Evolutionary conservation across 2,113 vertebrate species (phyloP).

Genomic region (Theristicus caerulescens): DNA sequence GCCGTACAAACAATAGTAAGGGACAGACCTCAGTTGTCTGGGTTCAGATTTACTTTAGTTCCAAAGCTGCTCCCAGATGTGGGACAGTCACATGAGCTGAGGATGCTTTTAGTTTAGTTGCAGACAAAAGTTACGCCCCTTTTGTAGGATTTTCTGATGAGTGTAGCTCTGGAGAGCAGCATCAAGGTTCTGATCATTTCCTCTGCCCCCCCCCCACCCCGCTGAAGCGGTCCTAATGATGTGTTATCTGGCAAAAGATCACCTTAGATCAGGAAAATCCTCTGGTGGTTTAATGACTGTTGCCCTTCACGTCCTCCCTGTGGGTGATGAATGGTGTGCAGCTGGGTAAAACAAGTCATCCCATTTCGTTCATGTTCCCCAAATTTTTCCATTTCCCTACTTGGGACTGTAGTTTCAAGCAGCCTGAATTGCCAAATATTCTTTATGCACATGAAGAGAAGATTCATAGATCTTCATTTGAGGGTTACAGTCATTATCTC

Average conservation of each 20-base stretch:
- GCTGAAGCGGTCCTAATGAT: background rate
- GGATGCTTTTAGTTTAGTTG: background rate
- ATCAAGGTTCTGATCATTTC: background rate
- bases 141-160: background rate
- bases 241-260: background rate
- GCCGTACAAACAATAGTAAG: background rate
- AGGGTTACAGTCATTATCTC: background rate
- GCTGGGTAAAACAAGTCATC: background rate
- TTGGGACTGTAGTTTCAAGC: background rate
- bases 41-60: background rate
- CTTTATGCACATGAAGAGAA: background rate
- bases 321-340: background rate
- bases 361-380: background rate
- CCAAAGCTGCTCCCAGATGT: background rate
- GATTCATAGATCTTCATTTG: background rate
- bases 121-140: background rate
- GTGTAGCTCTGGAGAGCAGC: background rate
- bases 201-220: rapidly evolving
- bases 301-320: background rate
- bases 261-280: background rate
- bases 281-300: background rate
- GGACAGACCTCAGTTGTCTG: background rate
- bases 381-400: background rate
- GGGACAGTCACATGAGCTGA: background rate
- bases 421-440: background rate